A percentile compares a stretch with the other conserved stretches of the same genome.
These are phyloP conservation scores for Periparus ater DNA, from an alignment of 2,797 vertebrate species.

Conservation along the genomic window DNA sequence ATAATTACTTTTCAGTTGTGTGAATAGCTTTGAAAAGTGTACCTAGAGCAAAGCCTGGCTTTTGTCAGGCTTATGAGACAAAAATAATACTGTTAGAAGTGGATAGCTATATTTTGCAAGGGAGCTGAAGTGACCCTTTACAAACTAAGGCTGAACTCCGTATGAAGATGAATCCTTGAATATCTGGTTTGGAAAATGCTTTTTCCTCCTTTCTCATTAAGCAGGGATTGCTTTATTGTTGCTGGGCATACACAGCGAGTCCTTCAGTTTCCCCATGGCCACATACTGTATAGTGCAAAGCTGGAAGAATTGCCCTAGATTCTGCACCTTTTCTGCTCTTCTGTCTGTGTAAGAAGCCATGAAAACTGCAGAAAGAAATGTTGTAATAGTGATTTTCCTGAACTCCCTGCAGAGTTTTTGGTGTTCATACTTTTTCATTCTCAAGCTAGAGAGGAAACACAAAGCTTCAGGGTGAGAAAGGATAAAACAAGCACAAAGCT, in stretches of 20 bases:
- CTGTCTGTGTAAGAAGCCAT: background rate
- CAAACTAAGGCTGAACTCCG: background rate
- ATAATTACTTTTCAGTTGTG: background rate
- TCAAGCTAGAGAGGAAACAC: background rate
- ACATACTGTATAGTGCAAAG: background rate
- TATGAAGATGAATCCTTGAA: background rate
- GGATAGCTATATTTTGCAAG: background rate
- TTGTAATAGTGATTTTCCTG: background rate
- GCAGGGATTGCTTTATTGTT: background rate
- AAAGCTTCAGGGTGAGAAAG: background rate
- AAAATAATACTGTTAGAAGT: background rate
- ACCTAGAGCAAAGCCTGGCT: background rate
- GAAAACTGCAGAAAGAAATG: background rate
- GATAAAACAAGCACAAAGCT: background rate
- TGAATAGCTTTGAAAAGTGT: background rate
- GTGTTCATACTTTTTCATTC: background rate
- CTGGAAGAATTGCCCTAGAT: conserved; percentile 30
- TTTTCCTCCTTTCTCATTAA: background rate
- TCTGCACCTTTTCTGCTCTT: background rate
- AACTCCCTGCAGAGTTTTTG: conserved; percentile 17
- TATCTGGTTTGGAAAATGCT: background rate
- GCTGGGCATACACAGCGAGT: background rate
- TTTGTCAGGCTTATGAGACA: background rate
- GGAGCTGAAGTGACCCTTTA: background rate
- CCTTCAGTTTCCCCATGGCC: background rate